Base-by-base conservation (phyloP, 2,888 invertebrate genomes). In the Lissonota sp. region DNA sequence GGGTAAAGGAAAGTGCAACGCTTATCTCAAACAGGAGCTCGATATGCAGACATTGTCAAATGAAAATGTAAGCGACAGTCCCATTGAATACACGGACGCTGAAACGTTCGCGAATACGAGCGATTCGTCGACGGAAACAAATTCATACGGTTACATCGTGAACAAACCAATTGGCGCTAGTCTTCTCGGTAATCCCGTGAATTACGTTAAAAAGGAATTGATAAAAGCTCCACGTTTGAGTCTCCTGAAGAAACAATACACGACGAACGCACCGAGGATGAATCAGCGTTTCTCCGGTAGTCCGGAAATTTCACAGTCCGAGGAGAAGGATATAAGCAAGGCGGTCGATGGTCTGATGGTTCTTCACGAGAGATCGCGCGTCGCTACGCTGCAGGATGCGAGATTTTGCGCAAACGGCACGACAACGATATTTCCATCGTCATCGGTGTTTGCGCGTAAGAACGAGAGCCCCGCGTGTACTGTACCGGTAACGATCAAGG, bases 141-240 rank as follows among this genome's bases (percentile, higher is more conserved):
- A 39, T 46, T 70, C 84, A 8, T 58, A 74, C 0, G 26, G 80
- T 6, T 53, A 73, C 5, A 70, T 81, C 8, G 7, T 64, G 0
- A 79, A 71, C 42, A 86, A 86, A 63, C 84, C 84, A 6, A 79
- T 86, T 0, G 83, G 84, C 7, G 81, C 83, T 4, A 80, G 83
- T 44, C 66, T 85, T 0, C 71, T 83, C 5, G 83, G 84, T 7
- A 83, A 64, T 72, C 79, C 86, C 63, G 39, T 77, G 7, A 84
- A 58, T 73, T 88, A 86, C 16, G 16, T 75, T 0, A 83, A 84
- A 10, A 90, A 87, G 37, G 83, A 85, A 63, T 83, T 90, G 0
- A 83, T 90, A 55, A 89, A 89, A 78, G 87, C 88, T 4, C 84
- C 90, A 0, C 86, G 84, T 14, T 70, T 90, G 4, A 89, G 85